Evolutionary conservation across 2,113 vertebrate genomes (phyloP), one percentile per base, ranked within the genome.

Genomic region (Glaucomys volans): DNA sequence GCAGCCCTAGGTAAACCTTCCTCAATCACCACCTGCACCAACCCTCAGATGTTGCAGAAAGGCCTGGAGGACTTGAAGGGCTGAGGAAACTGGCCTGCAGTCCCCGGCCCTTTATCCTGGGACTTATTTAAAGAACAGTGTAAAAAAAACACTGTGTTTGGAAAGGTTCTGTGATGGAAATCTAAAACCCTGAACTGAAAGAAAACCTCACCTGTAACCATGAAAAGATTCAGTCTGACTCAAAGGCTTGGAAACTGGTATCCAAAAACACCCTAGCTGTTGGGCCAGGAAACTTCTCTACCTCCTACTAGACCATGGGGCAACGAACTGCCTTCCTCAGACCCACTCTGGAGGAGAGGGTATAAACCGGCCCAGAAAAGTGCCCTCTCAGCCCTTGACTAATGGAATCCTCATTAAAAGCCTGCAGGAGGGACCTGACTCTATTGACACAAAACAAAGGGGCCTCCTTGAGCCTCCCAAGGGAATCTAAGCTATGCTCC

Each of bases 171-270:
- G 94, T 91, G 92, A 91, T 92, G 75, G 91, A 97, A 97, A 77
- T 71, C 86, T 97, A 96, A 94, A 95, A 88, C 81, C 57, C 62
- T 57, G 77, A 97, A 89, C 72, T 90, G 77, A 97, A 95, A 97
- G 87, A 64, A 71, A 71, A 71, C 42, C 88, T 97, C 75, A 95
- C 95, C 89, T 96, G 40, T 82, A 83, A 94, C 96, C 93, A 95
- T 85, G 17, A 69, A 97, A 86, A 96, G 67, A 81, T 77, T 96
- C 94, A 16, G 81, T 97, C 76, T 97, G 97, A 97, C 95, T 97
- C 96, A 96, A 74, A 40, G 66, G 72, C 85, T 95, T 96, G 90
- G 91, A 97, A 96, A 97, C 87, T 96, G 47, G 44, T 92, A 76
- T 89, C 91, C 84, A 82, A 95, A 97, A 98, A 89, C 75, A 94